phyloP scores from a whole-genome alignment of 64 coral and sea anemone genomes.

The Montipora sp. region DNA sequence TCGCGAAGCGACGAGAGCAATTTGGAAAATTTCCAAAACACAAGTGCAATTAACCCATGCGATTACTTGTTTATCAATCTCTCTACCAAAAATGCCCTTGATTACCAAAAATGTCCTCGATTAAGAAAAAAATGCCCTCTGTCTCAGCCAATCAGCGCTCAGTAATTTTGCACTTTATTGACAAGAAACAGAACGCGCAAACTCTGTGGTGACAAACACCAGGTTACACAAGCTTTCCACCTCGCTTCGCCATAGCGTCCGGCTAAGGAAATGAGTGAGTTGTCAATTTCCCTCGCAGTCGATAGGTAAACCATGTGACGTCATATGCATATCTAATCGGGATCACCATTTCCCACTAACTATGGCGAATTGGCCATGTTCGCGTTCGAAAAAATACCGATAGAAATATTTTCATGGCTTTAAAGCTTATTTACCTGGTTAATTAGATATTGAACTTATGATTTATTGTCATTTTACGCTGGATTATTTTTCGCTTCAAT shows the following conservation, averaged over 20 bases:
- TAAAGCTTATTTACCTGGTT: slow-evolving; percentile 10
- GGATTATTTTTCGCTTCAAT: slow-evolving; percentile 18
- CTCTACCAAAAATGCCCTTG: no score
- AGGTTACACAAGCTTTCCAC: slow-evolving; percentile 38
- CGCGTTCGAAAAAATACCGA: slow-evolving; percentile 12
- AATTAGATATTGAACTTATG: not conserved
- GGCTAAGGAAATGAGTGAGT: not conserved
- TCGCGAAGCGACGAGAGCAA: no score
- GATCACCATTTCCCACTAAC: no score
- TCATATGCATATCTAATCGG: slow-evolving; percentile 14
- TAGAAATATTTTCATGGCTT: slow-evolving; percentile 20
- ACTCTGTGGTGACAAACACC: no score
- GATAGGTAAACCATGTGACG: slow-evolving; percentile 48
- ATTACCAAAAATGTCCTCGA: no score
- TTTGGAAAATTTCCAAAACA: no score
- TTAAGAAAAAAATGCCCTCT: no score
- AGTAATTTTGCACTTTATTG: no score
- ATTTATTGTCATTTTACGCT: slow-evolving; percentile 3
- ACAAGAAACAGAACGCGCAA: no score
- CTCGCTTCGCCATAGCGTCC: slow-evolving; percentile 1
- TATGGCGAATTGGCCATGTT: slow-evolving; percentile 18
- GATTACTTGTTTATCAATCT: no score
- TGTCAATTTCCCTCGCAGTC: not conserved
- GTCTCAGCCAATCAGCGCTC: no score
- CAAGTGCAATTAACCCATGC: no score